Evolutionary conservation across 2,888 invertebrate species (phyloP), one percentile per base, ranked within the genome.

Genomic region (Macrostomum cliftonense): DNA sequence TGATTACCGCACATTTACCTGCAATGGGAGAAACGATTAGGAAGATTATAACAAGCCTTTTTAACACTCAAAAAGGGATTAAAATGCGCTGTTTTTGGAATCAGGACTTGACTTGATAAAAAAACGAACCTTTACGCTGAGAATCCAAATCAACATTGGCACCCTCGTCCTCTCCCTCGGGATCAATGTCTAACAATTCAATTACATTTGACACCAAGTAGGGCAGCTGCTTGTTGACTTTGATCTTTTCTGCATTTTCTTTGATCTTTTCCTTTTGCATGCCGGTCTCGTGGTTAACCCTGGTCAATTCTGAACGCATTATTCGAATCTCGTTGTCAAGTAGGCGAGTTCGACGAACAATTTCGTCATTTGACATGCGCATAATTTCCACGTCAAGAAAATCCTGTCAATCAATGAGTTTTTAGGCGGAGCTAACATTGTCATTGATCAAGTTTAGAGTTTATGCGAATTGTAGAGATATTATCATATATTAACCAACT

Each of bases 1-100:
- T 99, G 56, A 97, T 95, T 19, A 97, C 97, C 1, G 97, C 97
- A 73, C 97, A 97, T 74, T 97, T 95, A 95, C 70, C 97, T 95
- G 39, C 93, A 76, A 68, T 93, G 91, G 1, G 95, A 88, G 72
- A 7, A 9, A 28, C 9, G 4, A 9, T 7, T 28, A 7, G 28
- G 9, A 7, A 7, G 28, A 28, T 28, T 28, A 4, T 28, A 28
- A 28, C 5, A 28, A 28, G n/a, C n/a, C n/a, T n/a, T n/a, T 28
- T 28, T 4, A 9, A 9, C 4, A 7, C 28, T 4, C 5, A 7
- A 28, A 28, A 7, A 7, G 28, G 28, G 28, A 28, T 28, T 28
- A 9, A 28, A 7, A 7, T 7, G 9, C 28, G 9, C 5, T 28
- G 28, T n/a, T n/a, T n/a, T n/a, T n/a, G n/a, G n/a, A n/a, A 28